phyloP scores from a whole-genome alignment of 2,113 vertebrate genomes.

The Scophthalmus maximus region DNA sequence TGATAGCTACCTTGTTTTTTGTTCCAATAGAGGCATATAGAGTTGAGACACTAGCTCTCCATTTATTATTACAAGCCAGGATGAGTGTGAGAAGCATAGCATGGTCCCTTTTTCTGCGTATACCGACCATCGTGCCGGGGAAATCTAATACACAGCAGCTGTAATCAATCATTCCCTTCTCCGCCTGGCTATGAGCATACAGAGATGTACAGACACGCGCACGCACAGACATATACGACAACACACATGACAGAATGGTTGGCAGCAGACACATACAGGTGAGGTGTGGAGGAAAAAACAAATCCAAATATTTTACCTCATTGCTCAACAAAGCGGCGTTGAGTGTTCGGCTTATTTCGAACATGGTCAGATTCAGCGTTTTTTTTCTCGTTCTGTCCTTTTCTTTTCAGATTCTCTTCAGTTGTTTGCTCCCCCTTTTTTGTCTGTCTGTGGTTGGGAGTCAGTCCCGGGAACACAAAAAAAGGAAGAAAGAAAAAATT shows the following conservation, averaged over 20 bases:
- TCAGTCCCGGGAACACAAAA: slow-evolving; percentile 77
- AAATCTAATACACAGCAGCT: slow-evolving; percentile 65
- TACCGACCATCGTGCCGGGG: slow-evolving; percentile 54
- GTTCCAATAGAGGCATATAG: slow-evolving; percentile 69
- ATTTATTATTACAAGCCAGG: slow-evolving; percentile 64
- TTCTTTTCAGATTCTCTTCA: slow-evolving; percentile 72
- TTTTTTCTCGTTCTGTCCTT: slow-evolving; percentile 67
- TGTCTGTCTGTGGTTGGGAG: slow-evolving; percentile 66
- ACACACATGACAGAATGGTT: slow-evolving; percentile 75
- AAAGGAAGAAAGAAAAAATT: slow-evolving; percentile 63
- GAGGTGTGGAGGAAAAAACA: slow-evolving; percentile 70
- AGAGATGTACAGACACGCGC: slow-evolving; percentile 68
- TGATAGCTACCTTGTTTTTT: slow-evolving; percentile 91
- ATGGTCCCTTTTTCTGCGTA: slow-evolving; percentile 43
- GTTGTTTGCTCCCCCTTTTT: slow-evolving; percentile 63
- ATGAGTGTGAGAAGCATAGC: slow-evolving; percentile 66
- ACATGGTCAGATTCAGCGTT: slow-evolving; percentile 90
- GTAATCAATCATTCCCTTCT: slow-evolving; percentile 62
- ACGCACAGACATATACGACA: slow-evolving; percentile 60
- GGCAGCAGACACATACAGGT: slow-evolving; percentile 80
- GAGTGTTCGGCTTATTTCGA: slow-evolving; percentile 99
- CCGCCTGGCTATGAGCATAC: slow-evolving; percentile 67
- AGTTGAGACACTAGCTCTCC: slow-evolving; percentile 66
- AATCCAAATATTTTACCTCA: slow-evolving; percentile 91
- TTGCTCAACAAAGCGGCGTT: slow-evolving; percentile 99